phyloP scores from a whole-genome alignment of 2,888 invertebrate species.

The Hypercompe scribonia region DNA sequence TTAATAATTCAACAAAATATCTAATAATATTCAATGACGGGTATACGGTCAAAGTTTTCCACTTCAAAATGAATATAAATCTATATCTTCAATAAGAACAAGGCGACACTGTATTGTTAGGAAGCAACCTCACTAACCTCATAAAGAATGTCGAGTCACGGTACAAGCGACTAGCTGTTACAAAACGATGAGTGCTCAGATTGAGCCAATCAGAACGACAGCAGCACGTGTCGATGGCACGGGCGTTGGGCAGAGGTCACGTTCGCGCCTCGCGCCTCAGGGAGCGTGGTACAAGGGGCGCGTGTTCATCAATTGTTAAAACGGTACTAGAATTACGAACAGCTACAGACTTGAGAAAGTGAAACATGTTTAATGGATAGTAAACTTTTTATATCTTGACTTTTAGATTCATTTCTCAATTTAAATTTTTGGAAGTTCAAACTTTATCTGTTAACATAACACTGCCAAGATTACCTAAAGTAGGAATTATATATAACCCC shows the following conservation, averaged over 20 bases:
- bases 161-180: conserved; percentile 46
- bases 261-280: conserved; percentile 70
- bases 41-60: conserved; percentile 28
- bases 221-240: conserved; percentile 76
- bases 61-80: conserved; percentile 35
- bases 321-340: conserved; percentile 49
- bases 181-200: conserved; percentile 65
- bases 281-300: conserved; percentile 52
- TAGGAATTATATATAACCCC: conserved; percentile 4
- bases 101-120: conserved; percentile 47
- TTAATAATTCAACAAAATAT: conserved; percentile 27
- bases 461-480: background rate
- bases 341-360: conserved; percentile 37
- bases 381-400: background rate
- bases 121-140: conserved; percentile 34
- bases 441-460: background rate
- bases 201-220: conserved; percentile 75
- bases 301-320: conserved; percentile 58
- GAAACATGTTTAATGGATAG: conserved; percentile 33
- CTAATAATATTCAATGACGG: conserved; percentile 38
- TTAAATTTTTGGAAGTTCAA: background rate
- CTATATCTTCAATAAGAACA: conserved; percentile 41
- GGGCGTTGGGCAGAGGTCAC: conserved; percentile 72
- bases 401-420: background rate
- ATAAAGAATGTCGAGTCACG: conserved; percentile 41